A percentile compares a stretch with the other conserved stretches of the same genome.
phyloP scores from a whole-genome alignment of 2,113 vertebrate genomes.

The Xiphias gladius region DNA sequence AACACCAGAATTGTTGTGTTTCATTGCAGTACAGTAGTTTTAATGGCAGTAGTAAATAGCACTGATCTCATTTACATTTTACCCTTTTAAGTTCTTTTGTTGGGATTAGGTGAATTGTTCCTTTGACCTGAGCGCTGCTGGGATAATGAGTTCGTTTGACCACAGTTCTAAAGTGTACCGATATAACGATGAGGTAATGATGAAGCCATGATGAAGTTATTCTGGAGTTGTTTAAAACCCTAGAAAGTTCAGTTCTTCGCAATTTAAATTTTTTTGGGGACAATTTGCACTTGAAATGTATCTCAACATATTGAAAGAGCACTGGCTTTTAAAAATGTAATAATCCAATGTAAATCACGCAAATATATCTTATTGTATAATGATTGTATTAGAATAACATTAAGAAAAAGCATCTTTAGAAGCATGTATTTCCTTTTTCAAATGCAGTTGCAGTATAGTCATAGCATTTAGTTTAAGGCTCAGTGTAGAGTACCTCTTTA shows the following conservation, averaged over 20 bases:
- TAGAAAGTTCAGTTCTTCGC: background rate
- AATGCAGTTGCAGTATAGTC: background rate
- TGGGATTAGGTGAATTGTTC: constrained; percentile 37
- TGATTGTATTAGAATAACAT: background rate
- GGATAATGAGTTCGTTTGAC: constrained; percentile 49
- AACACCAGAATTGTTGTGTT: too few species aligned
- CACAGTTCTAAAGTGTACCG: background rate
- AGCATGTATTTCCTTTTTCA: background rate
- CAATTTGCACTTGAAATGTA: background rate
- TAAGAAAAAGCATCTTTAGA: background rate
- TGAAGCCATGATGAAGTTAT: constrained; percentile 18
- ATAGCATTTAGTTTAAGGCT: too few species aligned
- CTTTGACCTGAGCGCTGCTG: constrained; percentile 32
- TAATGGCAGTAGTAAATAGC: background rate
- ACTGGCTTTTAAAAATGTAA: background rate
- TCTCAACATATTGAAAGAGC: background rate
- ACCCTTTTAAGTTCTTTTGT: constrained; percentile 47
- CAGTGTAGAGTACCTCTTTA: too few species aligned
- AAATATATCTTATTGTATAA: background rate
- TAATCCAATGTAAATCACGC: background rate
- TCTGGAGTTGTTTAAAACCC: background rate
- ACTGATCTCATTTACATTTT: constrained; percentile 54
- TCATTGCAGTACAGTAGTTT: too few species aligned
- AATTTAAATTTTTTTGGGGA: background rate
- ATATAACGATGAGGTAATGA: constrained; percentile 31